These are phyloP conservation scores for Argyra leucocephala DNA, from an alignment of 2,888 invertebrate genomes.

Conservation along the genomic window DNA sequence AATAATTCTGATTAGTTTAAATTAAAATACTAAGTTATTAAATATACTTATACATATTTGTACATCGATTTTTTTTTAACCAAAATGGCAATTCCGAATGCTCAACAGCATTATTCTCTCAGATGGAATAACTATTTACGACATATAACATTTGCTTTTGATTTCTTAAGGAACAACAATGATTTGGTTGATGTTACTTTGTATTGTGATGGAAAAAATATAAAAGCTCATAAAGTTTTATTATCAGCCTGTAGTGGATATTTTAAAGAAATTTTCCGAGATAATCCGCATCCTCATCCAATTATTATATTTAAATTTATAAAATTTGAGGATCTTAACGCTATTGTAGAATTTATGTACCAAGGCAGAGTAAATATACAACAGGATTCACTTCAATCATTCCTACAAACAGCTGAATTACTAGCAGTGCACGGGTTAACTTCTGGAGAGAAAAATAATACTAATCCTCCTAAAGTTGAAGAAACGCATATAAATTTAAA, in stretches of 20 bases:
- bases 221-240: slow-evolving; percentile 76
- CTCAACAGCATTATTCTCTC: slow-evolving; percentile 66
- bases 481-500: neutral
- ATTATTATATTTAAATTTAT: slow-evolving; percentile 72
- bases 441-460: slow-evolving; percentile 32
- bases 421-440: slow-evolving; percentile 69
- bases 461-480: slow-evolving; percentile 19
- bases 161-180: slow-evolving; percentile 57
- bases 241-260: slow-evolving; percentile 77
- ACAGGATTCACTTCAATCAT: slow-evolving; percentile 67
- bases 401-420: slow-evolving; percentile 66
- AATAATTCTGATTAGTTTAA: too few species aligned
- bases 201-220: slow-evolving; percentile 73
- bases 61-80: neutral
- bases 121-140: slow-evolving; percentile 74
- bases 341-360: slow-evolving; percentile 73
- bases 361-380: slow-evolving; percentile 72
- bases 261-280: slow-evolving; percentile 61
- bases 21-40: too few species aligned
- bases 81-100: neutral
- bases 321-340: slow-evolving; percentile 65
- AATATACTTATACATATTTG: too few species aligned
- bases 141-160: slow-evolving; percentile 71
- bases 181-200: slow-evolving; percentile 76
- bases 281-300: slow-evolving; percentile 71